Percentiles rank a stretch among this genome's conserved stretches.
Evolutionary conservation across 2,113 vertebrate genomes (phyloP).

Genomic region (Cyanoramphus novaezelandiae): DNA sequence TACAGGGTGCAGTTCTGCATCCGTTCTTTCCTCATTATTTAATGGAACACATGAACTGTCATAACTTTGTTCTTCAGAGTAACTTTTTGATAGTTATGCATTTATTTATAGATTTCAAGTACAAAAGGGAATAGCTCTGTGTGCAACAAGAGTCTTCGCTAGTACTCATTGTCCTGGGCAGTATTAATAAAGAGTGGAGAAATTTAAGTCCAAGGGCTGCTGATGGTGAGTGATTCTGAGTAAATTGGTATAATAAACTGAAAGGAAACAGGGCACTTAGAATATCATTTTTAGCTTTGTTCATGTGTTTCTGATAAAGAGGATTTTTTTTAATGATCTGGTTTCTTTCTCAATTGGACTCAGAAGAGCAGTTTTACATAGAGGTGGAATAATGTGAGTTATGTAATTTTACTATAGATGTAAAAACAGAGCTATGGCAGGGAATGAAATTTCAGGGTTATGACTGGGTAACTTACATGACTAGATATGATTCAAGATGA

Average conservation of each 20-base stretch:
- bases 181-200: neutral
- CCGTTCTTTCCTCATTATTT: neutral
- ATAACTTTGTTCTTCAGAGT: neutral
- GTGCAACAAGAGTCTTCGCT: neutral
- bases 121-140: neutral
- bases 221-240: neutral
- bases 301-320: neutral
- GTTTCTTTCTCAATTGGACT: neutral
- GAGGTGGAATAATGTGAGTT: neutral
- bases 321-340: neutral
- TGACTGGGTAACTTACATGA: neutral
- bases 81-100: neutral
- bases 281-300: constrained; percentile 14
- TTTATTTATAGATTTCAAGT: neutral
- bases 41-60: neutral
- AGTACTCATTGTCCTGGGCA: neutral
- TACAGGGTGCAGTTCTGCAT: neutral
- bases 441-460: neutral
- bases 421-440: neutral
- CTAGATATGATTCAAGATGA: neutral
- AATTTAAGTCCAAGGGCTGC: neutral
- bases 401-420: neutral
- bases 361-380: neutral
- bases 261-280: neutral
- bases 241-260: neutral